phyloP scores from a whole-genome alignment of 2,888 invertebrate genomes.

The Cryptocephalus moraei region DNA sequence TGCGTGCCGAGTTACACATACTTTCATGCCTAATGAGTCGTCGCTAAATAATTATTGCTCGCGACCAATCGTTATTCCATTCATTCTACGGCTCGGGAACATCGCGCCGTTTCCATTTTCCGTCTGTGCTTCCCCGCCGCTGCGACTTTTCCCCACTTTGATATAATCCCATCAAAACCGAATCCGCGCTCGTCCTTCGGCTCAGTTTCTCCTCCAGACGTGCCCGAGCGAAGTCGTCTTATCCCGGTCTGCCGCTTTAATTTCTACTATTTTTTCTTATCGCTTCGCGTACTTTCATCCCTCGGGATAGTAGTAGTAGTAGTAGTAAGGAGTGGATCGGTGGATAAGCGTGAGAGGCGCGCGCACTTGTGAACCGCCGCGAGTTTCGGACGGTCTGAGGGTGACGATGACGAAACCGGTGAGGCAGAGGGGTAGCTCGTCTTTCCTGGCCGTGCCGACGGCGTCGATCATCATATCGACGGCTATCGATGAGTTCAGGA shows the following conservation, averaged over 20 bases:
- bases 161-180: too few species aligned
- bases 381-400: not conserved
- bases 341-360: not conserved
- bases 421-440: slow-evolving; percentile 27
- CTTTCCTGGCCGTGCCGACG: slow-evolving; percentile 36
- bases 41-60: too few species aligned
- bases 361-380: not conserved
- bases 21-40: too few species aligned
- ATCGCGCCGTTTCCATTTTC: too few species aligned
- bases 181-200: not conserved
- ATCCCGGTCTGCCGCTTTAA: slow-evolving; percentile 7
- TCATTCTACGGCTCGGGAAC: too few species aligned
- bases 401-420: slow-evolving; percentile 15
- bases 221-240: too few species aligned
- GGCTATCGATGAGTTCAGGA: slow-evolving; percentile 40
- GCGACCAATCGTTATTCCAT: too few species aligned
- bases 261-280: slow-evolving; percentile 20
- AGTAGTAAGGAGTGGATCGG: slow-evolving; percentile 15
- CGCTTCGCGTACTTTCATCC: not conserved
- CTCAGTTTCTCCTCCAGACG: slow-evolving; percentile 14
- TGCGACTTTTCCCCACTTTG: too few species aligned
- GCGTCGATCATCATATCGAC: slow-evolving; percentile 42
- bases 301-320: slow-evolving; percentile 20
- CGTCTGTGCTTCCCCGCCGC: too few species aligned
- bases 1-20: too few species aligned